Evolutionary conservation across 2,797 vertebrate species (phyloP), one percentile per base, ranked within the genome.

Genomic region (Synaphobranchus kaupii): DNA sequence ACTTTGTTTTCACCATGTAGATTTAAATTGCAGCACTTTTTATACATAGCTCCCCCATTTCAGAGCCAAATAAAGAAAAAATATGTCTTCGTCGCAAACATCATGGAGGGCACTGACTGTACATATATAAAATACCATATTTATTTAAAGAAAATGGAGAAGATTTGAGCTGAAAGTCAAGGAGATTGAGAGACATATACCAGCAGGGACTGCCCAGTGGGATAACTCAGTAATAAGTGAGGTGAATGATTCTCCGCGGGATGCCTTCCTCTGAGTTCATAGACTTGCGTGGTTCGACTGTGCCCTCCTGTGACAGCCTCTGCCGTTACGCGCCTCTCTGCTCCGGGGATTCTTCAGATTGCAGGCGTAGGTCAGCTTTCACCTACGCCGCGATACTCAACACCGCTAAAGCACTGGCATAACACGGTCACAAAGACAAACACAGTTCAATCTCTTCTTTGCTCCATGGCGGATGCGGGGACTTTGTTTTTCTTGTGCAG

Each of bases 261-360:
- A 34, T 2, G 17, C 34, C 71, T 39, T 39, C 31, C 31, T 76
- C 71, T 50, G 6, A 20, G 73, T 73, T 31, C 9, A 73, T 4
- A 20, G 17, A 31, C 58, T 63, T 66, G 13, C 58, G 13, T 47
- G 83, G 56, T 58, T 84, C 34, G 4, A 47, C 83, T 84, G 83
- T 63, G 83, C 83, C 83, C 54, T 63, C 83, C 83, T 25, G 83
- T 44, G 54, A 63, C 83, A 39, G 54, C 6, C 34, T 39, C 28
- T 7, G 80, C 47, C 5, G 6, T 82, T 25, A 50, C 44, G 20
- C 22, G 5, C 25, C 13, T 82, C 22, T 48, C 20, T 34, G n/a
- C 25, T 9, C 83, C 83, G 31, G 83, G 34, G 83, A 44, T 5
- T 44, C 8, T 13, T 60, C 31, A 22, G 54, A 58, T 7, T 3